Conservation (phyloP, 2,888 invertebrate species). For the Drosophila hamatofila region DNA sequence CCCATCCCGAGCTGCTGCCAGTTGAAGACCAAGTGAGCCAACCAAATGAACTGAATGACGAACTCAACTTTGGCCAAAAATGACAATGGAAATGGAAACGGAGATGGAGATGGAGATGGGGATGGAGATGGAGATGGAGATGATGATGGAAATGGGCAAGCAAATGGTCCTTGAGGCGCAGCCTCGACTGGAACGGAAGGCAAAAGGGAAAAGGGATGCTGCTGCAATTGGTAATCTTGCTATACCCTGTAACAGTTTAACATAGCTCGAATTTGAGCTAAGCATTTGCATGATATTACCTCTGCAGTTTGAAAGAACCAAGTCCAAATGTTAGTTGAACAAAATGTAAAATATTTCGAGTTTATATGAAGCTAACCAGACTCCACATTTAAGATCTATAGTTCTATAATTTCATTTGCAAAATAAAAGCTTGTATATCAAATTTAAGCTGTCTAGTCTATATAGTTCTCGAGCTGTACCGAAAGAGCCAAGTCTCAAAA, state of each 20-base stretch:
- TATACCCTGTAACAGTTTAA: background rate
- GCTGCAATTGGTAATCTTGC: background rate
- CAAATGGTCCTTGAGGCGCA: background rate
- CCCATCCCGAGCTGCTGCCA: background rate
- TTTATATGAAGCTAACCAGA: no score
- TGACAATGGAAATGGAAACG: slow-evolving; percentile 41
- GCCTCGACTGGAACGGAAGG: background rate
- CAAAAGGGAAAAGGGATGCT: slow-evolving; percentile 16
- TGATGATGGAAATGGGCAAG: slow-evolving; percentile 16
- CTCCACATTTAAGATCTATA: no score
- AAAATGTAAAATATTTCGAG: no score
- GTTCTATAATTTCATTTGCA: background rate
- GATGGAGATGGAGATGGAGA: slow-evolving; percentile 14
- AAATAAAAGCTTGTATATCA: background rate
- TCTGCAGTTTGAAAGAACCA: no score
- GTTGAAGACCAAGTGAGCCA: background rate
- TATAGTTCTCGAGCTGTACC: no score
- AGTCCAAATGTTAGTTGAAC: no score
- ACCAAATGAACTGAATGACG: slow-evolving; percentile 53
- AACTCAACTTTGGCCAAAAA: slow-evolving; percentile 59
- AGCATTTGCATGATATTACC: background rate
- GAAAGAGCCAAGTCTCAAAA: no score
- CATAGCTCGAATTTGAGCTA: background rate
- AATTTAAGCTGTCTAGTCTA: background rate
- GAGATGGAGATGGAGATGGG: slow-evolving; percentile 21